phyloP scores from a whole-genome alignment of 1,140 invertebrate genomes.

The Lepeophtheirus salmonis region DNA sequence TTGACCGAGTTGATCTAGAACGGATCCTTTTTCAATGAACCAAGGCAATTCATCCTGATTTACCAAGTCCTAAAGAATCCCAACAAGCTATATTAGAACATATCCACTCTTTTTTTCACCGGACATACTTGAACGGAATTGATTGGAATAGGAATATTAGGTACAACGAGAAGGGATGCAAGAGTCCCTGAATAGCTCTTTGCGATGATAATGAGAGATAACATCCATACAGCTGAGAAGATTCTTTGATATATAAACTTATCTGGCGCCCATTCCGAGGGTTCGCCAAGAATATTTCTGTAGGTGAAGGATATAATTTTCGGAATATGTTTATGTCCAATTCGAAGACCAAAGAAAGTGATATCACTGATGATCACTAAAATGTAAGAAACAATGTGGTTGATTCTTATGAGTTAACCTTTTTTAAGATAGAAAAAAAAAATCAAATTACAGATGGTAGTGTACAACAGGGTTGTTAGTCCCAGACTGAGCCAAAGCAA shows the following conservation, averaged over 20 bases:
- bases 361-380: too few species aligned
- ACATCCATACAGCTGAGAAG: not conserved
- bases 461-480: too few species aligned
- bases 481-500: too few species aligned
- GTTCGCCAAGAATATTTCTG: not conserved
- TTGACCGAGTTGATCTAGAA: not conserved
- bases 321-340: not conserved
- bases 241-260: not conserved
- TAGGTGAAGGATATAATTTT: not conserved
- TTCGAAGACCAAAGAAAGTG: too few species aligned
- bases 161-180: not conserved
- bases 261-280: not conserved
- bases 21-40: not conserved
- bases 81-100: too few species aligned
- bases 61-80: not conserved
- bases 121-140: not conserved
- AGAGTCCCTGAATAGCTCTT: slow-evolving; percentile 2
- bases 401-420: too few species aligned
- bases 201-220: not conserved
- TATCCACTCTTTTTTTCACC: too few species aligned
- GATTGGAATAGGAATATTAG: not conserved
- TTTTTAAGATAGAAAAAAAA: too few species aligned
- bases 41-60: slow-evolving; percentile 1
- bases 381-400: too few species aligned
- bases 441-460: too few species aligned